These are phyloP conservation scores for Ridgeia piscesae DNA, from an alignment of 1,140 invertebrate genomes.

Conservation along the genomic window DNA sequence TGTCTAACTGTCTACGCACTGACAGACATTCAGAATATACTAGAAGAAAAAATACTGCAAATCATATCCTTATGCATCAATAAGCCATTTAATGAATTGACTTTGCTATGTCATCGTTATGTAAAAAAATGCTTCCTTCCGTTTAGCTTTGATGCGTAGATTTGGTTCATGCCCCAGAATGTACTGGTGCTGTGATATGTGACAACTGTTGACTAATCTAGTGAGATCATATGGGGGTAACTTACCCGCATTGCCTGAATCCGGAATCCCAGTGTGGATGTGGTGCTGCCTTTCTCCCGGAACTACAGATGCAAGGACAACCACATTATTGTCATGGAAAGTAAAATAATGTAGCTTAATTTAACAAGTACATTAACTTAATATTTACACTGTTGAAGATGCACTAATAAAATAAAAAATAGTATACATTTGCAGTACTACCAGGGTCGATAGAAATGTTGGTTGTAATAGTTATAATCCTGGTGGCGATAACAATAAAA, in stretches of 20 bases:
- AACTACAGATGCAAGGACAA: conserved; percentile 42
- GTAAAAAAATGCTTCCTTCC: background rate
- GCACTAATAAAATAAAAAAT: background rate
- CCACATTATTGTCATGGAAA: background rate
- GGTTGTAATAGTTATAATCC: background rate
- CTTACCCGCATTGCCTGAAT: conserved; percentile 91
- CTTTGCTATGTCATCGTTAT: no score
- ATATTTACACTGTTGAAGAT: background rate
- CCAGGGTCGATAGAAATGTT: background rate
- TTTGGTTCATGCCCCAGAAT: background rate
- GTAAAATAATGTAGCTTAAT: background rate
- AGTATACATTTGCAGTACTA: background rate
- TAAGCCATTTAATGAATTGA: no score
- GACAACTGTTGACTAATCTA: background rate
- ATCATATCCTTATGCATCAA: background rate
- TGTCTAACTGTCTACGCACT: background rate
- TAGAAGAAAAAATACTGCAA: background rate
- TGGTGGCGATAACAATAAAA: background rate
- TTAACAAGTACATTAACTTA: background rate
- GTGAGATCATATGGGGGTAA: background rate
- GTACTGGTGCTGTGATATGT: background rate
- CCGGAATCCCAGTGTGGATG: conserved; percentile 89
- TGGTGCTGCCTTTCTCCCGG: conserved; percentile 93
- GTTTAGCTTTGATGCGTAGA: background rate
- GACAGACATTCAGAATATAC: background rate